Percentiles rank a stretch among this genome's conserved stretches.
phyloP scores from a whole-genome alignment of 2,113 vertebrate genomes.

The Syngnathoides biaculeatus region DNA sequence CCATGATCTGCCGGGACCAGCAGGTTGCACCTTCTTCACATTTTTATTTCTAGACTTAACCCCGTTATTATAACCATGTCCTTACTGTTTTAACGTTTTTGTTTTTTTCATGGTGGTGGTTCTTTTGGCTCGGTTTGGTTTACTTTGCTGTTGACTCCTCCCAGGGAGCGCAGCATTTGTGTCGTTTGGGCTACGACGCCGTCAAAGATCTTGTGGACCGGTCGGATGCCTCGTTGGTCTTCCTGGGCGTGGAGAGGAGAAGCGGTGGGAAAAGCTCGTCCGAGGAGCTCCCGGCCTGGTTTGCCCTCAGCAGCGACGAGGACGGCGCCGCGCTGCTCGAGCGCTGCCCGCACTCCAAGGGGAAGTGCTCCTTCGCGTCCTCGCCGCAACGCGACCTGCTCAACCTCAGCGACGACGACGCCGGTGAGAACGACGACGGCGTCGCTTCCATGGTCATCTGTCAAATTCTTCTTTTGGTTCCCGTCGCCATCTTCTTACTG shows the following conservation, averaged over 20 bases:
- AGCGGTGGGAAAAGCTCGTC: not conserved
- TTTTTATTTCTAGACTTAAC: not conserved
- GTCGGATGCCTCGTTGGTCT: slow-evolving; percentile 73
- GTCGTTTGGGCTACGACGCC: slow-evolving; percentile 65
- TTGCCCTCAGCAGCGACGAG: slow-evolving; percentile 78
- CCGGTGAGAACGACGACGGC: slow-evolving; percentile 74
- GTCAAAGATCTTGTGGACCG: slow-evolving; percentile 75
- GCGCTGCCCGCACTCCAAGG: slow-evolving; percentile 58
- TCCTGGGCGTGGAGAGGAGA: slow-evolving; percentile 84
- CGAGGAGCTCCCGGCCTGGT: slow-evolving; percentile 81
- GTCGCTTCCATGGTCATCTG: too few species aligned
- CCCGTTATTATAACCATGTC: too few species aligned
- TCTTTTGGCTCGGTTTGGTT: not conserved
- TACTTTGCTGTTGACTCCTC: not conserved
- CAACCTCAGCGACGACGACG: slow-evolving; percentile 82
- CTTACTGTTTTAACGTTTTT: too few species aligned
- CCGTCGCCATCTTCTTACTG: not conserved
- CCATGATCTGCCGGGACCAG: slow-evolving; percentile 67
- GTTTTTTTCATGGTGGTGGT: too few species aligned
- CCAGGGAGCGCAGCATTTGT: slow-evolving; percentile 57
- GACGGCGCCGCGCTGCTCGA: slow-evolving; percentile 72
- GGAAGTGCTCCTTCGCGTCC: slow-evolving; percentile 77
- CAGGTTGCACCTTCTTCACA: not conserved
- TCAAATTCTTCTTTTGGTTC: too few species aligned
- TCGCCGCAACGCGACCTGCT: slow-evolving; percentile 81